These are phyloP conservation scores for Rhagophthalmus giganteus DNA, from an alignment of 2,888 invertebrate genomes.

Conservation along the genomic window DNA sequence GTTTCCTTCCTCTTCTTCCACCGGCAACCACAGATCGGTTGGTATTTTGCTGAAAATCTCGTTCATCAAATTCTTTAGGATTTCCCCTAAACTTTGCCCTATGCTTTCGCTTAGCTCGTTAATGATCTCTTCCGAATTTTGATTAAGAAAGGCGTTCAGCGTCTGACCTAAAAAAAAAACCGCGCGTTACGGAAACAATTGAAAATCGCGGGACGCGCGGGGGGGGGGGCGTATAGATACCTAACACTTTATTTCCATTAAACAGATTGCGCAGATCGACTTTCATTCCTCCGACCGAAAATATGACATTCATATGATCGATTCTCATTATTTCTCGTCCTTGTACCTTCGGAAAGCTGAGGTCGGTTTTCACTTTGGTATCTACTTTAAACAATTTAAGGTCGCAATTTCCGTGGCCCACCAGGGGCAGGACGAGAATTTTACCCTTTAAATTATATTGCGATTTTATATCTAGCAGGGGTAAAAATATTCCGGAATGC, in stretches of 20 bases:
- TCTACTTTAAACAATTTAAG: constrained; percentile 59
- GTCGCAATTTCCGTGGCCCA: constrained; percentile 61
- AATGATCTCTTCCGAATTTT: constrained; percentile 64
- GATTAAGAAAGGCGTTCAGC: constrained; percentile 62
- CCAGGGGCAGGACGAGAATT: constrained; percentile 61
- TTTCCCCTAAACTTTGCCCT: constrained; percentile 59
- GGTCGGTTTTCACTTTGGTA: constrained; percentile 58
- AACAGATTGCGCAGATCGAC: constrained; percentile 63
- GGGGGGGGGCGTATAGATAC: no score
- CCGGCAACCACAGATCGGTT: constrained; percentile 59
- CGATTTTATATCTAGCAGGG: constrained; percentile 60
- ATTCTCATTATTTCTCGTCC: constrained; percentile 56
- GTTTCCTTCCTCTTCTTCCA: constrained; percentile 4
- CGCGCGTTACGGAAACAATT: background rate
- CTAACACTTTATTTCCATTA: constrained; percentile 65
- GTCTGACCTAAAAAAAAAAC: constrained; percentile 56
- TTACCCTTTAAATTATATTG: constrained; percentile 64
- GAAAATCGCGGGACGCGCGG: no score
- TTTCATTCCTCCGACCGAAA: constrained; percentile 59
- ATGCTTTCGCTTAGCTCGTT: constrained; percentile 61
- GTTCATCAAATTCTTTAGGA: constrained; percentile 62
- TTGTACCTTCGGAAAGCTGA: constrained; percentile 54
- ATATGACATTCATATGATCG: constrained; percentile 61
- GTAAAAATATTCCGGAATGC: constrained; percentile 61
- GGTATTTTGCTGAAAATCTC: constrained; percentile 63